Percentiles rank a stretch among this genome's conserved stretches.
These are phyloP conservation scores for Austrofundulus limnaeus DNA, from an alignment of 2,113 vertebrate genomes.

Conservation along the genomic window DNA sequence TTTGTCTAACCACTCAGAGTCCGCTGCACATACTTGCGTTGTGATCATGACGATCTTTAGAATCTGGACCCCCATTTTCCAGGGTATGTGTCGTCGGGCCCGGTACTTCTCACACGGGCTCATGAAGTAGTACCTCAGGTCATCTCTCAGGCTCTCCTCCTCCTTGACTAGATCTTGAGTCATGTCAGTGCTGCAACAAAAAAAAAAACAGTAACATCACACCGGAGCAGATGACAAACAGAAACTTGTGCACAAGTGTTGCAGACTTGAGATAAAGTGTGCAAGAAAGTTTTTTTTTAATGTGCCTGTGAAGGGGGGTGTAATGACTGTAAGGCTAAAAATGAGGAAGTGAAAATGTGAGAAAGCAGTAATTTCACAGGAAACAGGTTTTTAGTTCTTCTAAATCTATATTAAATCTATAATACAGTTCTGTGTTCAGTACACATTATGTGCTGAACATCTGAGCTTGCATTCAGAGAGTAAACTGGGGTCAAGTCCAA, in stretches of 20 bases:
- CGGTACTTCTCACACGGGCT: slow-evolving; percentile 96
- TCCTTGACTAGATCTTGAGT: slow-evolving; percentile 81
- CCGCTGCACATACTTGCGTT: slow-evolving; percentile 82
- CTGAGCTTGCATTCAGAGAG: slow-evolving; percentile 55
- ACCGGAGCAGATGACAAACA: background rate
- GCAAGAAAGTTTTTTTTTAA: background rate
- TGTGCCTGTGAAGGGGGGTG: background rate
- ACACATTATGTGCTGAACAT: slow-evolving; percentile 8
- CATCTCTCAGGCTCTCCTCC: slow-evolving; percentile 81
- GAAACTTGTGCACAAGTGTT: background rate
- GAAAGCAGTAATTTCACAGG: slow-evolving; percentile 8
- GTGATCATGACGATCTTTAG: slow-evolving; percentile 97
- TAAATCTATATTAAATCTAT: no score
- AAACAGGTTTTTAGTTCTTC: background rate
- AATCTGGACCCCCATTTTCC: slow-evolving; percentile 94
- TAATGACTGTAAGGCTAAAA: background rate
- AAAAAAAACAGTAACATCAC: background rate
- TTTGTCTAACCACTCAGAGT: background rate
- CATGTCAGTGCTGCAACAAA: slow-evolving; percentile 71
- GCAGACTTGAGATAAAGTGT: background rate
- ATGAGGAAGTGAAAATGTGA: slow-evolving; percentile 47
- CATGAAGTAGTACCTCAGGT: slow-evolving; percentile 97
- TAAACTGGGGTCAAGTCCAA: slow-evolving; percentile 63
- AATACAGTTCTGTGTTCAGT: no score
- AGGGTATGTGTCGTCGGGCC: slow-evolving; percentile 87